Conservation (phyloP, 2,888 invertebrate genomes). For the Ceriagrion tenellum region DNA sequence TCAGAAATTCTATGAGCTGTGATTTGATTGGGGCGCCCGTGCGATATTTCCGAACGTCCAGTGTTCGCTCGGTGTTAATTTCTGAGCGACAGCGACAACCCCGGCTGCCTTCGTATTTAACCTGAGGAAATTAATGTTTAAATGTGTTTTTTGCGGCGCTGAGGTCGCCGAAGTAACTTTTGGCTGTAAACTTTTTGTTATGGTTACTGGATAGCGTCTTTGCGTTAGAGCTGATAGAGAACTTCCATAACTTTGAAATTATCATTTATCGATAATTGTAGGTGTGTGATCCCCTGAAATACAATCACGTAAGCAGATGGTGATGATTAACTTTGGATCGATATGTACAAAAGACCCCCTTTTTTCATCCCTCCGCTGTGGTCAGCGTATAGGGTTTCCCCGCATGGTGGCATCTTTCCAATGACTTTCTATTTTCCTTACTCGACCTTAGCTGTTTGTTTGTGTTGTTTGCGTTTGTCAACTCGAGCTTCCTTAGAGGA, state of each 20-base stretch:
- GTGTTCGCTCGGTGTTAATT: slow-evolving; percentile 37
- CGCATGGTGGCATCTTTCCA: background rate
- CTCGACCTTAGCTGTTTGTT: slow-evolving; percentile 25
- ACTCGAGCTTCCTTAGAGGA: background rate
- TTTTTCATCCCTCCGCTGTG: background rate
- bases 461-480: background rate
- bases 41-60: slow-evolving; percentile 60
- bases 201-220: too few relatives aligned
- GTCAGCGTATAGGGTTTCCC: background rate
- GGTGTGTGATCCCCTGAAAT: too few relatives aligned
- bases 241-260: too few relatives aligned
- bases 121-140: too few relatives aligned
- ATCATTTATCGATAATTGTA: too few relatives aligned
- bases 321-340: background rate
- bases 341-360: background rate
- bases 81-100: background rate
- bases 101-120: background rate
- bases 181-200: too few relatives aligned
- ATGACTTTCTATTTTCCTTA: slow-evolving; percentile 30
- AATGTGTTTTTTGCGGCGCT: too few relatives aligned
- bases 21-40: slow-evolving; percentile 34
- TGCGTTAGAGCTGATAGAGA: too few relatives aligned
- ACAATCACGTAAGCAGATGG: too few relatives aligned
- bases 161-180: too few relatives aligned
- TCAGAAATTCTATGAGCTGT: background rate